Conservation (phyloP, 2,888 invertebrate species). For the Eilema griseolum region DNA sequence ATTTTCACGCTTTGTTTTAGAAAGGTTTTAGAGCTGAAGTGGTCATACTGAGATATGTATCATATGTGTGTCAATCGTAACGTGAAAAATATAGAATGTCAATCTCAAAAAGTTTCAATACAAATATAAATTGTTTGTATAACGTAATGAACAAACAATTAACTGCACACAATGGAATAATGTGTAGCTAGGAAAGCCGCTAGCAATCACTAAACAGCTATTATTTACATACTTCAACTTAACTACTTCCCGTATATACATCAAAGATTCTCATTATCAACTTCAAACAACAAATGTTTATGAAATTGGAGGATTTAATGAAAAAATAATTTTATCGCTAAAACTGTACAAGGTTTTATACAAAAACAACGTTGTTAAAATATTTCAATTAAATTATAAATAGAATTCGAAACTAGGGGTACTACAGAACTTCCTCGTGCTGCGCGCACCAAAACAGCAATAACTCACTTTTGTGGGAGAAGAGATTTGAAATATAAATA, state of each 20-base stretch:
- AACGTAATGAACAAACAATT: constrained; percentile 18
- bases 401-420: neutral
- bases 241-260: constrained; percentile 8
- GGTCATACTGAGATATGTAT: no score
- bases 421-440: neutral
- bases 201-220: neutral
- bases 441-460: neutral
- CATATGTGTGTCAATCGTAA: no score
- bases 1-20: no score
- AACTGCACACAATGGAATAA: constrained; percentile 7
- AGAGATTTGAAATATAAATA: neutral
- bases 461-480: neutral
- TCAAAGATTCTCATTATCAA: constrained; percentile 4
- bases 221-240: constrained; percentile 5
- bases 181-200: constrained; percentile 11
- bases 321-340: neutral
- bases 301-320: neutral
- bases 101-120: neutral
- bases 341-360: neutral
- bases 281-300: neutral
- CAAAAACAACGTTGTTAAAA: neutral
- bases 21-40: no score
- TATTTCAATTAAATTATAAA: neutral
- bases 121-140: neutral
- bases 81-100: neutral